Conservation (phyloP, 2,888 invertebrate genomes). For the Agapostemon virescens region DNA sequence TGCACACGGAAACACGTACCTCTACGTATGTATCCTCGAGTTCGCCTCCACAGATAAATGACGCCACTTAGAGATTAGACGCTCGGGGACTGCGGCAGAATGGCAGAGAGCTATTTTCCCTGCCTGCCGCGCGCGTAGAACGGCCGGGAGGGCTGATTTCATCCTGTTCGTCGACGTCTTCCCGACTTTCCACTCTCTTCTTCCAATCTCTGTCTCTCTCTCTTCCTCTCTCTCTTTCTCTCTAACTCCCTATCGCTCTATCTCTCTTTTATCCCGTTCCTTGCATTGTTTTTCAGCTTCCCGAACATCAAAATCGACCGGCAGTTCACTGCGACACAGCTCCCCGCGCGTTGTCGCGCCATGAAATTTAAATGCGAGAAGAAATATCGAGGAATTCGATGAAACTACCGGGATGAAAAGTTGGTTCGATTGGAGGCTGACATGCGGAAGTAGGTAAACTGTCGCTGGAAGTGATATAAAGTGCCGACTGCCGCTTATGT, state of each 20-base stretch:
- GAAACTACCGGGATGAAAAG: slow-evolving; percentile 30
- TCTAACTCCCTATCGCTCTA: no score
- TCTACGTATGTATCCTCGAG: slow-evolving; percentile 56
- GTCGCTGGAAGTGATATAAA: slow-evolving; percentile 26
- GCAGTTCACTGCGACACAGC: neutral
- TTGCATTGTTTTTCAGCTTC: slow-evolving; percentile 19
- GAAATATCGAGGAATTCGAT: slow-evolving; percentile 25
- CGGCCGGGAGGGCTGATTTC: slow-evolving; percentile 52
- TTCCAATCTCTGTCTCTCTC: neutral
- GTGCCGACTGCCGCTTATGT: slow-evolving; percentile 23
- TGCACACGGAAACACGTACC: slow-evolving; percentile 20
- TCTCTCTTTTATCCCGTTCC: neutral
- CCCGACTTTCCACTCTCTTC: neutral
- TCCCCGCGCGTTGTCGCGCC: neutral
- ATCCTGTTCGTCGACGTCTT: slow-evolving; percentile 49
- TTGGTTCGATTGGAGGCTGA: slow-evolving; percentile 32
- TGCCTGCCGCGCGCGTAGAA: slow-evolving; percentile 62
- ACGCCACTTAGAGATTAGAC: slow-evolving; percentile 75
- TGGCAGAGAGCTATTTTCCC: slow-evolving; percentile 65
- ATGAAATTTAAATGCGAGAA: slow-evolving; percentile 31
- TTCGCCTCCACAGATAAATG: slow-evolving; percentile 71
- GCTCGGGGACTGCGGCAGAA: slow-evolving; percentile 66
- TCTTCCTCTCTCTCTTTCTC: neutral
- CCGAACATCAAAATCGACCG: slow-evolving; percentile 35
- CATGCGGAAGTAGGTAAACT: slow-evolving; percentile 32